Percentiles rank a stretch among this genome's conserved stretches.
phyloP scores from a whole-genome alignment of 1,140 invertebrate species.

The Episyrphus balteatus region DNA sequence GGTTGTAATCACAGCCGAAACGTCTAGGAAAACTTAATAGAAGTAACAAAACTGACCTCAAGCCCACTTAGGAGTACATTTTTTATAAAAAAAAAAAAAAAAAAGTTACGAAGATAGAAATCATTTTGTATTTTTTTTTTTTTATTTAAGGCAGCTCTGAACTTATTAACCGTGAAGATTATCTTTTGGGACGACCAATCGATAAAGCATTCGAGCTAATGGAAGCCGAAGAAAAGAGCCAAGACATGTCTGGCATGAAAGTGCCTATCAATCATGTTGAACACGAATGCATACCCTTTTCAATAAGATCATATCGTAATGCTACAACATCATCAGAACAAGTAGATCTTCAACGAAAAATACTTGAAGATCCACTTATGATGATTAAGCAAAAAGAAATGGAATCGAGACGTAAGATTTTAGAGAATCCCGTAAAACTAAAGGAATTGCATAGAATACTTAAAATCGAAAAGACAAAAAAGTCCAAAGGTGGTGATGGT shows the following conservation, averaged over 20 bases:
- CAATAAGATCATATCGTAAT: slow-evolving; percentile 43
- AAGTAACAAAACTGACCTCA: background rate
- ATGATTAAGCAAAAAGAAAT: slow-evolving; percentile 75
- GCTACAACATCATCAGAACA: slow-evolving; percentile 42
- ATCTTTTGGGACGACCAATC: slow-evolving; percentile 71
- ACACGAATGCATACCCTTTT: slow-evolving; percentile 64
- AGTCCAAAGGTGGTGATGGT: slow-evolving; percentile 18
- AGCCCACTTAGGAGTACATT: background rate
- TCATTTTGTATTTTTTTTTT: background rate
- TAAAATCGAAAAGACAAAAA: slow-evolving; percentile 44
- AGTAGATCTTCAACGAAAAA: slow-evolving; percentile 69
- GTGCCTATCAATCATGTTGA: slow-evolving; percentile 57
- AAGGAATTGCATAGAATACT: slow-evolving; percentile 71
- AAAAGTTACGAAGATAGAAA: background rate
- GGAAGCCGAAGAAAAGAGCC: slow-evolving; percentile 45
- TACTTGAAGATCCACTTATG: slow-evolving; percentile 83
- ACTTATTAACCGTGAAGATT: slow-evolving; percentile 69
- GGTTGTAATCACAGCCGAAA: no score
- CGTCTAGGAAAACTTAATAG: background rate
- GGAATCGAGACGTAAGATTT: slow-evolving; percentile 63
- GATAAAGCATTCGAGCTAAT: slow-evolving; percentile 73
- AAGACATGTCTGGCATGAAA: slow-evolving; percentile 24
- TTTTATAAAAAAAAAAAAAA: background rate
- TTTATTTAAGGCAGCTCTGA: slow-evolving; percentile 17
- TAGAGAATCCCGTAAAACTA: slow-evolving; percentile 84